These are phyloP conservation scores for Lumbricus terrestris DNA, from an alignment of 2,888 invertebrate species.

Conservation along the genomic window DNA sequence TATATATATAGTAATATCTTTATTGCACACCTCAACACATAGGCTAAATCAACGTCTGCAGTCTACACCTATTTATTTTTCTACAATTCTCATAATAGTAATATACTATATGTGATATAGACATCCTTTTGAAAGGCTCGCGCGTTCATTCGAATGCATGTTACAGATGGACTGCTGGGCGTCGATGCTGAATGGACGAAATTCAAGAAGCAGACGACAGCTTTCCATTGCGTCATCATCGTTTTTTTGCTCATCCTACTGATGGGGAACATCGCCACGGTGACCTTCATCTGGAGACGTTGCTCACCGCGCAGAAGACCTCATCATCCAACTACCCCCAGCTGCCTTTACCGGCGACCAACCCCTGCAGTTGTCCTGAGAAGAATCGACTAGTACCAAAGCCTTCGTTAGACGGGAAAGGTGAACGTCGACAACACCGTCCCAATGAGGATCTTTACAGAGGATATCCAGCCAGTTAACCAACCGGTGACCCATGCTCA, in stretches of 20 bases:
- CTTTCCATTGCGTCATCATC: neutral
- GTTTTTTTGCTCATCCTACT: neutral
- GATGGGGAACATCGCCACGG: neutral
- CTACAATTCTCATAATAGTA: no score
- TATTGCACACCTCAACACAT: no score
- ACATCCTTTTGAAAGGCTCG: neutral
- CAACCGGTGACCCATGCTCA: neutral
- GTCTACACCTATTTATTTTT: no score
- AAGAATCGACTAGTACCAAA: neutral
- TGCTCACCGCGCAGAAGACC: neutral
- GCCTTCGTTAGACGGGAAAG: neutral
- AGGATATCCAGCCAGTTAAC: neutral
- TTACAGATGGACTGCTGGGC: neutral
- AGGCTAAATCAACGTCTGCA: no score
- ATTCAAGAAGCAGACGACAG: neutral
- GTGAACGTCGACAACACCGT: neutral
- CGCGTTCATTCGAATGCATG: neutral
- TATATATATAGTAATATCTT: no score
- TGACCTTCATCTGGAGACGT: neutral
- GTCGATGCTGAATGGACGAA: neutral
- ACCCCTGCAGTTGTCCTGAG: neutral
- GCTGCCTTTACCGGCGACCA: neutral
- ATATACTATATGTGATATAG: no score
- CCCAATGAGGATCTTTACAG: neutral
- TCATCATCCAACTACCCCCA: neutral